Evolutionary conservation across 2,113 vertebrate species (phyloP), one percentile per base, ranked within the genome.

Genomic region (Pavo muticus): DNA sequence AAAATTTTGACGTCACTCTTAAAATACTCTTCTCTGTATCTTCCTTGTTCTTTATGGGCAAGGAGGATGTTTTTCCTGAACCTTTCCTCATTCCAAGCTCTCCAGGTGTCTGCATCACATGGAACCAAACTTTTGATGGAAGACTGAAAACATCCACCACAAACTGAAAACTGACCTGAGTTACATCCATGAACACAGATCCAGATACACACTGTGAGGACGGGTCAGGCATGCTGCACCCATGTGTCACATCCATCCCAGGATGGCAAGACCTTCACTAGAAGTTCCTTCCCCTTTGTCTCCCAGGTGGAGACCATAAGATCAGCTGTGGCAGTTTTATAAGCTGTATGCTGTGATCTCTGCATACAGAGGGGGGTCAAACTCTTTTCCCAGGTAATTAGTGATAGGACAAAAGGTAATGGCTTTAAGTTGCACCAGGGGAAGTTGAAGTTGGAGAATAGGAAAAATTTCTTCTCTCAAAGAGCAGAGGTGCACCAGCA

Each of bases 51-150:
- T 59, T 75, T n/a, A 76, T 37, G 42, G 8, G 75, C 87, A 91
- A 89, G 5, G 19, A 72, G 9, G 27, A 54, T 35, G 16, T 64
- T 91, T 79, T 39, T 87, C 21, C 32, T 64, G 6, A 18, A 50
- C 29, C 13, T 73, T 91, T 91, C 68, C 69, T 83, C 75, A 84
- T 91, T 93, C 45, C 69, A 90, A 60, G 5, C 32, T 77, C 35
- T 30, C 11, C 42, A 71, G 42, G 17, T 60, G 68, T 71, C 72
- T 35, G 8, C 13, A 17, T 74, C 5, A 2, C 2, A 0, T 68
- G 65, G 32, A n/a, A 88, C 27, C 14, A 45, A 24, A 13, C 6
- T 85, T 85, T 32, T 79, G 74, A 79, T 21, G 32, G 44, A 54
- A 48, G 25, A 54, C 54, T 74, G 75, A 74, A 88, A 90, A 68